Base-by-base conservation (phyloP, 2,797 vertebrate genomes). In the Schizopygopsis pylzovi region DNA sequence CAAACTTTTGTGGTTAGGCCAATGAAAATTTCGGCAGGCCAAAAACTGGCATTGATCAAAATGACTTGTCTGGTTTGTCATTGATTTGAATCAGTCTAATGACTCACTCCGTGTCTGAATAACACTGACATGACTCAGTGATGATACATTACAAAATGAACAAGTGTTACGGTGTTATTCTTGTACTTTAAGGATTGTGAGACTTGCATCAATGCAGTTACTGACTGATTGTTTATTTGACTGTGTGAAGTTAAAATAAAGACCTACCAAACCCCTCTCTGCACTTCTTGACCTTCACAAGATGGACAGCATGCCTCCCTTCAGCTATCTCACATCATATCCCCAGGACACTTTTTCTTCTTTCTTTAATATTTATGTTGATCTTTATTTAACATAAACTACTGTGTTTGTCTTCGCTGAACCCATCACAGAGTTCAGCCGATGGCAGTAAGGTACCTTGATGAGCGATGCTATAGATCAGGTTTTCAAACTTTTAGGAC, bases 81-180 rank as follows among this genome's bases (percentile, higher is more conserved):
- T 3, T 16, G 43, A 7, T 47, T 47, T 49, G 8, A 73, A 73
- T 49, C 43, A 49, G 71, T 73, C 45, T 49, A 28, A 49, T 73
- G 45, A 73, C 52, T 77, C 33, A 47, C 43, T 73, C 43, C 1
- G 12, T 78, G 33, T 6, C 33, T 77, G 75, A 56, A 56, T 56
- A 54, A 56, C 11, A 41, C 49, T 77, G 75, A 56, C 20, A 41
- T 78, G 75, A 59, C 75, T 78, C 75, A 63, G 56, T 43, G 54
- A 79, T 18, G 75, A 18, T 61, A 41, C 15, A 4, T 63, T 79
- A 45, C 22, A 16, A 79, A 79, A 63, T 12, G 15, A 78, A 78
- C 54, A 52, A 54, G 33, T n/a, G 75, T 56, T 54, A 56, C 12
- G 3, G 28, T 77, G 49, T 39, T 77, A n/a, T 7, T n/a, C 20